Evolutionary conservation across 2,797 vertebrate species (phyloP), one percentile per base, ranked within the genome.

Genomic region (Echiichthys vipera): DNA sequence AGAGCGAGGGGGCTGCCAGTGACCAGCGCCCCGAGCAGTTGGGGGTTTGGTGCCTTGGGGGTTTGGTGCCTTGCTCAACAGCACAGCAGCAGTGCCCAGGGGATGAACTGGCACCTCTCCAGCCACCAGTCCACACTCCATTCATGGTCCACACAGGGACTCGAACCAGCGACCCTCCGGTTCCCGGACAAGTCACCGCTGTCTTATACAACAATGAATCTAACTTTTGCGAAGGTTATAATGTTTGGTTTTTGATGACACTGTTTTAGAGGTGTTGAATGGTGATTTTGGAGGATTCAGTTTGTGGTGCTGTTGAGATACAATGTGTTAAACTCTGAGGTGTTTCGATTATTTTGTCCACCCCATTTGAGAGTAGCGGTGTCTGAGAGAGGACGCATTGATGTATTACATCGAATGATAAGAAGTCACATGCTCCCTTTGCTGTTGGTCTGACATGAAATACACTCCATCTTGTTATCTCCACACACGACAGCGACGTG

Each of bases 401-500:
- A 57, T 62, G 74, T 70, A 57, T 71, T 56, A 25, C 29, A 53
- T 67, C 70, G 79, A 49, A 81, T 81, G 65, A 75, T 61, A 59
- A 24, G n/a, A 61, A 34, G 54, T 25, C 73, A 56, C 1, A 4
- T 40, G 65, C 45, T 22, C n/a, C 5, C 36, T 69, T 50, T 27
- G 17, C 15, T 37, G 39, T 29, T 56, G n/a, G 24, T 20, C 11
- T 17, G 45, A 45, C 22, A 32, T 7, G 36, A 42, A 34, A 54
- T 20, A 37, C 27, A 24, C 34, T 37, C 24, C 39, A 43, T 47
- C 27, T 56, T 57, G 45, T 65, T 18, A 25, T 67, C 71, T 65
- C 46, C 63, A 54, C 22, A 25, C n/a, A 32, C 2, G 27, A 72
- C 25, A 50, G 55, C 25, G 11, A 63, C 37, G 2, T 54, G 57